Evolutionary conservation across 1,140 invertebrate genomes (phyloP).

Genomic region (Cryptotermes secundus): DNA sequence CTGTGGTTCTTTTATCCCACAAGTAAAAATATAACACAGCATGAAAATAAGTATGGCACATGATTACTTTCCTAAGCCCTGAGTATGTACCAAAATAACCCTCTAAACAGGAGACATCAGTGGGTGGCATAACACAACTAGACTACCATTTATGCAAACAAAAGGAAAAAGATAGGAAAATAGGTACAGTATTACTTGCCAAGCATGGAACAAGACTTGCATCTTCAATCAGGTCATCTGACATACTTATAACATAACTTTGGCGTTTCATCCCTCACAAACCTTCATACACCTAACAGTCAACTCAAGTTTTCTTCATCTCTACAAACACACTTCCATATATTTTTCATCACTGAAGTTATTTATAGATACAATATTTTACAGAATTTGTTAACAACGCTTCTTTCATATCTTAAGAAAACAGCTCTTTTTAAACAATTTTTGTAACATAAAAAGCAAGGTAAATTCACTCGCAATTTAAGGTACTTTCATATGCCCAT

Average conservation of each 20-base stretch:
- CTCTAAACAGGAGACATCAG: background rate
- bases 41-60: background rate
- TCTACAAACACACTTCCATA: background rate
- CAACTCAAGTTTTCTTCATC: background rate
- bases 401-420: conserved; percentile 20
- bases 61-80: conserved; percentile 11
- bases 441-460: conserved; percentile 12
- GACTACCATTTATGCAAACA: background rate
- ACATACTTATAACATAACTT: conserved; percentile 23
- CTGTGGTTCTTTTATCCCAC: background rate
- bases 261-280: conserved; percentile 23
- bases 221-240: background rate
- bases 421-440: conserved; percentile 26
- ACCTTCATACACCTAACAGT: conserved; percentile 5
- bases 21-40: background rate
- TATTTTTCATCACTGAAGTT: background rate
- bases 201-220: background rate
- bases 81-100: conserved; percentile 13
- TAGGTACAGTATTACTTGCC: background rate
- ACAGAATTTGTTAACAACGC: background rate
- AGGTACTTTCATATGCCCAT: conserved; percentile 9
- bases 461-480: background rate
- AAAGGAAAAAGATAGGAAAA: background rate
- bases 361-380: conserved; percentile 20
- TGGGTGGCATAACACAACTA: background rate